These are phyloP conservation scores for Halichondria panicea DNA, from an alignment of 37 sponge, comb jelly and placozoan species.

Conservation along the genomic window DNA sequence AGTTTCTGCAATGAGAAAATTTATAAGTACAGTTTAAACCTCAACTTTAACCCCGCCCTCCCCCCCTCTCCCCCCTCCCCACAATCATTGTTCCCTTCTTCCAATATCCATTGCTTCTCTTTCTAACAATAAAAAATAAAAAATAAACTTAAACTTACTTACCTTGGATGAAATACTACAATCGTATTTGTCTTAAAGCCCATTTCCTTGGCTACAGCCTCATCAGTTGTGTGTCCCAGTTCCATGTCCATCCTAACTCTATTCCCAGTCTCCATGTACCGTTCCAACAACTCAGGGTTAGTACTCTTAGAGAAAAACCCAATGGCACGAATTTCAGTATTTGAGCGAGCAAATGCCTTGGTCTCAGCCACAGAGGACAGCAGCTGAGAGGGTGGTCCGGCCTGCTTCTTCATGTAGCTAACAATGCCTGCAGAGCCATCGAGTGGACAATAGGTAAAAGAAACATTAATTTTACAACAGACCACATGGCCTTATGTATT, in stretches of 20 bases:
- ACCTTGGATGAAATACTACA: slow-evolving; percentile 42
- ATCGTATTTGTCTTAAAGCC: slow-evolving; percentile 15
- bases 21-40: too few relatives aligned
- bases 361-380: slow-evolving; percentile 30
- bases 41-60: too few relatives aligned
- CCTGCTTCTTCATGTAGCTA: slow-evolving; percentile 67
- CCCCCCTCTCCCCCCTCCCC: too few relatives aligned
- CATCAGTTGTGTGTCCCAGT: slow-evolving; percentile 50
- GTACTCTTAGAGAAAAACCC: slow-evolving; percentile 42
- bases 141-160: neutral
- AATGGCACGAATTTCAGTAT: slow-evolving; percentile 28
- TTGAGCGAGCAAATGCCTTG: slow-evolving; percentile 28
- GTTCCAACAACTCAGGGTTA: slow-evolving; percentile 4
- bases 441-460: too few relatives aligned
- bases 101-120: too few relatives aligned
- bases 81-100: too few relatives aligned
- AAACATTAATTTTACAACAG: too few relatives aligned
- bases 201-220: slow-evolving; percentile 19
- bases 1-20: slow-evolving; percentile 14
- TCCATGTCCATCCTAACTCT: slow-evolving; percentile 22
- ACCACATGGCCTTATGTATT: too few relatives aligned
- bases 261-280: slow-evolving; percentile 56
- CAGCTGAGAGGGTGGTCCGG: slow-evolving; percentile 66
- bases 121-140: too few relatives aligned
- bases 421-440: slow-evolving; percentile 71